Evolutionary conservation across 2,113 vertebrate species (phyloP), one percentile per base, ranked within the genome.

Genomic region (Indicator maculatus): DNA sequence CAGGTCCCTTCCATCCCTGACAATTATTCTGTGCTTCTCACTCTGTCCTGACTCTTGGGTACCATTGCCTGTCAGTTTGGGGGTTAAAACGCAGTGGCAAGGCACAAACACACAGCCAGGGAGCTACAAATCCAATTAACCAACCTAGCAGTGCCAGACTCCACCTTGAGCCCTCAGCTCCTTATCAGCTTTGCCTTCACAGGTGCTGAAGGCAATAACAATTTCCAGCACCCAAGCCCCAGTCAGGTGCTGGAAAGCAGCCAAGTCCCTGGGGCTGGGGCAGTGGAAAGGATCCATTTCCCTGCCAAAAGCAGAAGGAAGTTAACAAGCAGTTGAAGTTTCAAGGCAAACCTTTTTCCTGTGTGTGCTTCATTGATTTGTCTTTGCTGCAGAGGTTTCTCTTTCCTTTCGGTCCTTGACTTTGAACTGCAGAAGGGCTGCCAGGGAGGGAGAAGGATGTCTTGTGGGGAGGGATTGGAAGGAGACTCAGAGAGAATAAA

Each of bases 241-340:
- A 44, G 38, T 56, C 86, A 60, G 55, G 76, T 36, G 66, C 4
- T 92, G 91, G 92, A 87, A 85, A 83, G 60, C 71, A 89, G 64
- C 84, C 93, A 91, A 73, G 26, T 15, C 92, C n/a, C 67, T 82
- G 23, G 83, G 59, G 38, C 66, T 85, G 81, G n/a, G 71, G 21
- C 41, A 41, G 64, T 77, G 67, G 30, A 93, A 93, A 95, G 79
- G 70, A 92, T 87, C 64, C 39, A 24, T 89, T 93, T 87, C 63
- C 59, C 89, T 94, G 82, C 39, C 84, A 93, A 91, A 90, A 55
- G 30, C 45, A 61, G 39, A 73, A 72, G 36, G 89, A 93, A 93
- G 89, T 84, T 84, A 96, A 82, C 78, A 92, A 77, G 60, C 60
- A 87, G 93, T 92, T 89, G 79, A 91, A 91, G 73, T 87, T 95